phyloP scores from a whole-genome alignment of 2,113 vertebrate species.

The Notarius lentiginosus region DNA sequence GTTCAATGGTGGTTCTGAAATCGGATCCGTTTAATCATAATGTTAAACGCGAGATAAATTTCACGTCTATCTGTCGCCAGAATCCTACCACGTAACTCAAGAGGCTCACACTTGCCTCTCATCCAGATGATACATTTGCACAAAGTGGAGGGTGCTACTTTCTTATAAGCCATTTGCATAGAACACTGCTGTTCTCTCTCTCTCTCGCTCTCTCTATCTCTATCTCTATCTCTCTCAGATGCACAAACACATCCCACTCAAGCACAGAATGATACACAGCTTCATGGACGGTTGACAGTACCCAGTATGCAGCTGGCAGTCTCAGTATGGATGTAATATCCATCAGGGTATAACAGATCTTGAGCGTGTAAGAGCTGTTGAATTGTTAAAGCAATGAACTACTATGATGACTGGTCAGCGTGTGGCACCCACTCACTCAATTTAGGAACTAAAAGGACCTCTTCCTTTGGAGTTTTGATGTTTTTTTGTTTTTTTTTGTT shows the following conservation, averaged over 20 bases:
- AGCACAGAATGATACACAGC: conserved; percentile 37
- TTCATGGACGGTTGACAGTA: conserved; percentile 16
- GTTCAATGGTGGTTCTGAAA: background rate
- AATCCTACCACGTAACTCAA: conserved; percentile 28
- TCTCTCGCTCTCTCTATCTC: conserved; percentile 17
- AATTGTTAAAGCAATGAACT: conserved; percentile 31
- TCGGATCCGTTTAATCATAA: background rate
- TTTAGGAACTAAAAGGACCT: conserved; percentile 31
- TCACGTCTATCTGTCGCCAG: conserved; percentile 9
- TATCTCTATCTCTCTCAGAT: conserved; percentile 20
- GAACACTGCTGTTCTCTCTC: conserved; percentile 46
- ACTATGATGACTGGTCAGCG: conserved; percentile 26
- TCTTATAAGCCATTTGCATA: conserved; percentile 58
- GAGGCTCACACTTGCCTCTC: conserved; percentile 45
- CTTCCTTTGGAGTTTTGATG: conserved; percentile 32
- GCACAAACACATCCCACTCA: conserved; percentile 44
- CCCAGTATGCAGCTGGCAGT: conserved; percentile 36
- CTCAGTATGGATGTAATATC: conserved; percentile 17
- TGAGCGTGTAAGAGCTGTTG: conserved; percentile 21
- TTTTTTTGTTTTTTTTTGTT: conserved; percentile 21
- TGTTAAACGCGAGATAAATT: conserved; percentile 15
- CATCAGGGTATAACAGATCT: conserved; percentile 2
- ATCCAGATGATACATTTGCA: conserved; percentile 53
- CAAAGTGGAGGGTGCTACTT: conserved; percentile 57
- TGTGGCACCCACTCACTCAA: conserved; percentile 16